These are phyloP conservation scores for Allygus modestus DNA, from an alignment of 2,888 invertebrate genomes.

Conservation along the genomic window DNA sequence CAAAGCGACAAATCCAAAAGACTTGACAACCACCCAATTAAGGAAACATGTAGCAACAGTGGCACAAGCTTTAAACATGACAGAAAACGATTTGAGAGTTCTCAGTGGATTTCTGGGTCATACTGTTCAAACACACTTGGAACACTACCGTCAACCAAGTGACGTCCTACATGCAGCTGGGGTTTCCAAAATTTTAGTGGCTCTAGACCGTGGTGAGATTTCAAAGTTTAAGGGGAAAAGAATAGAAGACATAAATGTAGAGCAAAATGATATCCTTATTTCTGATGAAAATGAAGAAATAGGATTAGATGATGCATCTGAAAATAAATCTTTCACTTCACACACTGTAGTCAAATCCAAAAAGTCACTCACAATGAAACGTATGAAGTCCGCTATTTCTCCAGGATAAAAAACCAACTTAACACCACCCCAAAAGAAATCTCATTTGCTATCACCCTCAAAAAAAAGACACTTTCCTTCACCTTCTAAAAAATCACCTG, in stretches of 20 bases:
- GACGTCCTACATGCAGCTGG: background rate
- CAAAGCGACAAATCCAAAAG: background rate
- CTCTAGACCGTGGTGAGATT: background rate
- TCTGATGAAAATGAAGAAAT: background rate
- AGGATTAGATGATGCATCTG: background rate
- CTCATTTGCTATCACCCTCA: background rate
- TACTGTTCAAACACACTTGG: background rate
- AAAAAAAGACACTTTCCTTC: background rate
- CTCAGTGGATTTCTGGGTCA: background rate
- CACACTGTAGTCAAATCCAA: background rate
- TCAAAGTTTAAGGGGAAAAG: background rate
- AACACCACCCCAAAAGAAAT: too few relatives aligned
- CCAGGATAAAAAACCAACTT: background rate
- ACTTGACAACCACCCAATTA: background rate
- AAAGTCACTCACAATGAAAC: too few relatives aligned
- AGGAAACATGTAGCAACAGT: background rate
- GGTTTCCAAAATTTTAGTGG: background rate
- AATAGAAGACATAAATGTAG: background rate
- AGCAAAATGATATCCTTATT: background rate
- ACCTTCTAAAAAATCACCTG: background rate
- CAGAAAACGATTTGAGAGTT: background rate
- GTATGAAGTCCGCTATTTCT: too few relatives aligned
- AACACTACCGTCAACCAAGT: background rate
- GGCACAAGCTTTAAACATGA: background rate
- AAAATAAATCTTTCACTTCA: background rate